Evolutionary conservation across 2,797 vertebrate species (phyloP).

Genomic region (Hapalemur alaotrensis): DNA sequence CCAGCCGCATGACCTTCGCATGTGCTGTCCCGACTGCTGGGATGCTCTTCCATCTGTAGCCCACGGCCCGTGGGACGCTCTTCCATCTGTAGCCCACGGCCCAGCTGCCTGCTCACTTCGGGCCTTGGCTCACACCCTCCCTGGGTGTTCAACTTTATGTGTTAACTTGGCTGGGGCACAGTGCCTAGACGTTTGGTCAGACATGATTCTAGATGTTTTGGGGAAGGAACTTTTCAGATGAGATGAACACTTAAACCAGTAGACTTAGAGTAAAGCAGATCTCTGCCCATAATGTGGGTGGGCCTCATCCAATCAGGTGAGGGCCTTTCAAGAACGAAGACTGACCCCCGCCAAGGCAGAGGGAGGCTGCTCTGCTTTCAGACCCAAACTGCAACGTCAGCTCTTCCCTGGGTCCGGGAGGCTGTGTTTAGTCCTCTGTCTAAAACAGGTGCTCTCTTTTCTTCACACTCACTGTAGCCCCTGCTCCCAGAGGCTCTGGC

Average conservation of each 20-base stretch:
- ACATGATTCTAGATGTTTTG: neutral
- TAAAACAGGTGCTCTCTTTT: too few species aligned
- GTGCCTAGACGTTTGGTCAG: neutral
- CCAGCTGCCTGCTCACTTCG: too few species aligned
- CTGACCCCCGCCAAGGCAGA: neutral
- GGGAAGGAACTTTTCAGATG: neutral
- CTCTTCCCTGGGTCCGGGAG: neutral
- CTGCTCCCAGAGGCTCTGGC: neutral
- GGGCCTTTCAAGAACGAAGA: neutral
- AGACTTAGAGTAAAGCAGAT: neutral
- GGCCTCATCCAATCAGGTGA: neutral
- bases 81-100: neutral
- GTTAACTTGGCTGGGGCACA: neutral
- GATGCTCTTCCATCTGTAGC: neutral
- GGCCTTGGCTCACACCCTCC: neutral
- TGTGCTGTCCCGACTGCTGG: neutral
- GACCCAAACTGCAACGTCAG: neutral
- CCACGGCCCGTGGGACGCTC: too few species aligned
- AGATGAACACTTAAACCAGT: neutral
- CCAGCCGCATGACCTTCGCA: rapidly evolving
- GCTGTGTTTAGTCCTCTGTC: neutral
- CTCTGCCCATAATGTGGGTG: too few species aligned
- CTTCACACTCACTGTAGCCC: too few species aligned
- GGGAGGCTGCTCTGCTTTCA: neutral
- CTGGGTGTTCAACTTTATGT: neutral